Evolutionary conservation across 1,140 invertebrate genomes (phyloP), one percentile per base, ranked within the genome.

Genomic region (Pseudomyrmex sp.): DNA sequence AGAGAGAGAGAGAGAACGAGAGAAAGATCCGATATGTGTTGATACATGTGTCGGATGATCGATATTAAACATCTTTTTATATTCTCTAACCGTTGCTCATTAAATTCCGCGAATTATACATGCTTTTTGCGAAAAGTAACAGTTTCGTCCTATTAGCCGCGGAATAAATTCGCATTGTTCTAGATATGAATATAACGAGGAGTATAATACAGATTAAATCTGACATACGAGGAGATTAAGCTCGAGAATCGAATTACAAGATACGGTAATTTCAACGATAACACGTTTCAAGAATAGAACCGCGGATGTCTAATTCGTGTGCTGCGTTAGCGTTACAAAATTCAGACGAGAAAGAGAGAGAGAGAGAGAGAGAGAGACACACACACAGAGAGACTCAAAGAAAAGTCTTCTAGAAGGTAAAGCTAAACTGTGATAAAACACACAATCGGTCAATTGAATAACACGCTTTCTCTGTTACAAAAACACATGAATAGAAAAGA

Each of bases 91-190:
- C 44, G 46, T 3, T 15, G 15, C 23, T 72, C 44, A 80, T 80
- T 59, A 80, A 80, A 80, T 80, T 80, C 20, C 54, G 8, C 20
- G 15, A 12, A 58, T 70, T 79, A 79, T 70, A 79, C 75, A 56
- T 77, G 23, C 54, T 80, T 59, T 70, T 26, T 26, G 26, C 44
- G 8, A 20, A 72, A 50, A 72, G 44, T 80, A 79, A 59, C 66
- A 80, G 46, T 46, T 59, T 26, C 20, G 76, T 80, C 12, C 58
- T 50, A 82, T 86, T 85, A 75, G 44, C 50, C 48, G 50, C 23
- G 20, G 23, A 56, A 65, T 63, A 62, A 87, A 80, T 86, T 80
- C 72, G 61, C 69, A 68, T 69, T 79, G 65, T 79, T 70, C 76
- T n/a, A 79, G 76, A 79, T 79, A 79, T 70, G 69, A 79, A 79